Percentiles rank a stretch among this genome's conserved stretches.
Evolutionary conservation across 2,888 invertebrate genomes (phyloP).

Genomic region (Euclidia mi): DNA sequence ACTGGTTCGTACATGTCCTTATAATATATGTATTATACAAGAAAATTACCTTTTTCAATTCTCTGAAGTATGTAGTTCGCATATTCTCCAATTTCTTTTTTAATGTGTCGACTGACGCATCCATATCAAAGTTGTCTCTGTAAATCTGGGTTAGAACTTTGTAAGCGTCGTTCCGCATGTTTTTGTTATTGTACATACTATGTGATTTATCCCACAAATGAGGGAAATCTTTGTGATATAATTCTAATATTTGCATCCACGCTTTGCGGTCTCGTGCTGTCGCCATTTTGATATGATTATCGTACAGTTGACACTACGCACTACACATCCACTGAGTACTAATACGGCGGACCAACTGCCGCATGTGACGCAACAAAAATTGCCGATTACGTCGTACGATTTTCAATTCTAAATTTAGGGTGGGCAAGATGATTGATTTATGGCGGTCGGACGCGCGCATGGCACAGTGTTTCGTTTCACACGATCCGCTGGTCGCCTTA

Average conservation of each 20-base stretch:
- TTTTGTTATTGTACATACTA: slow-evolving; percentile 18
- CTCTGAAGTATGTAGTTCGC: slow-evolving; percentile 18
- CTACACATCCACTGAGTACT: background rate
- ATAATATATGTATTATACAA: too few species aligned
- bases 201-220: slow-evolving; percentile 19
- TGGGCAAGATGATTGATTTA: background rate
- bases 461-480: background rate
- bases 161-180: slow-evolving; percentile 15
- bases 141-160: slow-evolving; percentile 19
- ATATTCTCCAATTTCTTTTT: slow-evolving; percentile 23
- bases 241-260: slow-evolving; percentile 13
- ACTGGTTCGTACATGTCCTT: too few species aligned
- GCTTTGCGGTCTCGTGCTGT: slow-evolving; percentile 18
- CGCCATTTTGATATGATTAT: slow-evolving; percentile 14
- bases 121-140: slow-evolving; percentile 15
- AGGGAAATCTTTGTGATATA: slow-evolving; percentile 21
- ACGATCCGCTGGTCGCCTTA: background rate
- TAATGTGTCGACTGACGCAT: slow-evolving; percentile 7
- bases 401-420: slow-evolving; percentile 10
- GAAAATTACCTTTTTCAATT: slow-evolving; percentile 22
- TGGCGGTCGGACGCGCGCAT: background rate
- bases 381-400: slow-evolving; percentile 13
- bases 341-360: slow-evolving; percentile 3
- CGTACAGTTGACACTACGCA: background rate
- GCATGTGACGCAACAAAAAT: slow-evolving; percentile 7